Conservation (phyloP, 2,797 vertebrate genomes). For the Hozukius guyotensis region DNA sequence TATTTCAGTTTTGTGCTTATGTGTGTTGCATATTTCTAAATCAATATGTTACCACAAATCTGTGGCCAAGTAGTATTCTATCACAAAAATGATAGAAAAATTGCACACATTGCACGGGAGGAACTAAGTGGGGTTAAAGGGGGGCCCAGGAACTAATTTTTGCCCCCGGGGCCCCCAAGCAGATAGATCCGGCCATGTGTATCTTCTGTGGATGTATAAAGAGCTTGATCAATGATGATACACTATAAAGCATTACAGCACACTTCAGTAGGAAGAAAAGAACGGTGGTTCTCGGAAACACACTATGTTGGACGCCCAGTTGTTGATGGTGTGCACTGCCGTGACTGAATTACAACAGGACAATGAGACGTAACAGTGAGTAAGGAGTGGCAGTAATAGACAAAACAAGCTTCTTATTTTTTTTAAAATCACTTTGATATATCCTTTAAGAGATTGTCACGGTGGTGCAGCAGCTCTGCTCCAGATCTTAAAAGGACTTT, state of each 20-base stretch:
- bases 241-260: slow-evolving; percentile 37
- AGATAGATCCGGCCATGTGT: background rate
- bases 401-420: background rate
- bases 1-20: background rate
- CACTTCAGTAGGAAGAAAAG: slow-evolving; percentile 16
- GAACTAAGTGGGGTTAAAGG: background rate
- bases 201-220: slow-evolving; percentile 7
- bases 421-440: slow-evolving; percentile 9
- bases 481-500: slow-evolving; percentile 82
- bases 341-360: slow-evolving; percentile 48
- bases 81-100: background rate
- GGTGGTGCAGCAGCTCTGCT: background rate
- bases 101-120: background rate
- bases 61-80: background rate
- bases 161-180: background rate
- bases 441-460: slow-evolving; percentile 41
- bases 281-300: slow-evolving; percentile 15
- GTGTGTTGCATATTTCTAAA: background rate
- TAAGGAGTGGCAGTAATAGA: slow-evolving; percentile 9
- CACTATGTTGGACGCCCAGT: slow-evolving; percentile 9
- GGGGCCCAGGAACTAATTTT: background rate
- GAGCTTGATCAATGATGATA: background rate
- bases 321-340: slow-evolving; percentile 12
- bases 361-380: slow-evolving; percentile 27
- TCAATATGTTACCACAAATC: background rate